Evolutionary conservation across 2,113 vertebrate genomes (phyloP).

Genomic region (Tychaedon coryphoeus): DNA sequence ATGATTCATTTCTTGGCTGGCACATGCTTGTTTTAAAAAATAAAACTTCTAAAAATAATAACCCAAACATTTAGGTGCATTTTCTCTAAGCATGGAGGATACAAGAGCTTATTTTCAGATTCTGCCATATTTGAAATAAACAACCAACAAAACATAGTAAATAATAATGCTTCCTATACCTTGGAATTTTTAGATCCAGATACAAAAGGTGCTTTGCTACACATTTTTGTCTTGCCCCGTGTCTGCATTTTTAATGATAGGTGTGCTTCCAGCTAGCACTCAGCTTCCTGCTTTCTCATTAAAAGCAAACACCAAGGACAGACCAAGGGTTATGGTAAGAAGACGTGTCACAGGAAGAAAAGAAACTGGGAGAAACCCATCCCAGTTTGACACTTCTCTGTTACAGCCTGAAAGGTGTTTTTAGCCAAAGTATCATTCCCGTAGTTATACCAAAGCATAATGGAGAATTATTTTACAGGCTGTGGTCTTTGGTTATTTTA

Average conservation of each 20-base stretch:
- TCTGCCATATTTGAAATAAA: neutral
- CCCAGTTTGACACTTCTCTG: neutral
- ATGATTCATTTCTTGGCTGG: neutral
- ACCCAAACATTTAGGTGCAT: neutral
- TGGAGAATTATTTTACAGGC: neutral
- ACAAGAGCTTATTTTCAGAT: neutral
- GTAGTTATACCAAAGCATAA: neutral
- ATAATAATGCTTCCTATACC: neutral
- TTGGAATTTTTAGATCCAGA: neutral
- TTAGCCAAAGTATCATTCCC: neutral
- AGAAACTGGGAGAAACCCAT: neutral
- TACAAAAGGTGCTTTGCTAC: neutral
- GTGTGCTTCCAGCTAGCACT: neutral
- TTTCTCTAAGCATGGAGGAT: neutral
- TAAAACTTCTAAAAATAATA: neutral
- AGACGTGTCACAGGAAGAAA: neutral
- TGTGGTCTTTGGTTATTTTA: neutral
- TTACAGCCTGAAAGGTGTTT: neutral
- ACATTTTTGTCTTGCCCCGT: neutral
- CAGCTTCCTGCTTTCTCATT: slow-evolving; percentile 36
- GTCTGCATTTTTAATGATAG: slow-evolving; percentile 36
- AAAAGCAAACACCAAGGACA: slow-evolving; percentile 5
- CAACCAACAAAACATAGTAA: neutral
- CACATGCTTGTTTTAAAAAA: neutral
- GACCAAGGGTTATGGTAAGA: neutral